Percentiles rank a stretch among this genome's conserved stretches.
Evolutionary conservation across 2,113 vertebrate species (phyloP).

Genomic region (Mus spicilegus): DNA sequence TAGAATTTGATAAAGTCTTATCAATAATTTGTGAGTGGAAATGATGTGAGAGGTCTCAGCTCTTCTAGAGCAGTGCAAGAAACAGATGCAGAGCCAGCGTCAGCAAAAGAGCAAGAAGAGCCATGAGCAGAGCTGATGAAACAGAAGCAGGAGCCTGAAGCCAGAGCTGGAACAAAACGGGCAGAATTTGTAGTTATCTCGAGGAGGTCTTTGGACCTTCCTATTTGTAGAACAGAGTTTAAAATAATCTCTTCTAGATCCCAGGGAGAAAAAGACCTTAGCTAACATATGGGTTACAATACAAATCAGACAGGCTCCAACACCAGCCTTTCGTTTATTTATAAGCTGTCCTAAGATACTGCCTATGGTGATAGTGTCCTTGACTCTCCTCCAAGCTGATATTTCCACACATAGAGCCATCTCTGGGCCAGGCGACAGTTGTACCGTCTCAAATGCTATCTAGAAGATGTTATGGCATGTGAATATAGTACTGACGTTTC

Average conservation of each 20-base stretch:
- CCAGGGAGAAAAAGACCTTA: not conserved
- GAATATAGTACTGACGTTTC: not conserved
- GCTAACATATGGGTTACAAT: slow-evolving; percentile 31
- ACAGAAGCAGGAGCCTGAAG: not conserved
- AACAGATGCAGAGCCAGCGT: not conserved
- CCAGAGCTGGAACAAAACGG: not conserved
- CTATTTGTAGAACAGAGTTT: slow-evolving; percentile 27
- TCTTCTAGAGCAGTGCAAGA: not conserved
- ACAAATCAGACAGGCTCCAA: not conserved
- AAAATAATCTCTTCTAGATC: slow-evolving; percentile 14
- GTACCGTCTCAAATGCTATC: slow-evolving; percentile 34
- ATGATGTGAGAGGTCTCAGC: slow-evolving; percentile 24
- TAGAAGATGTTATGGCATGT: slow-evolving; percentile 7
- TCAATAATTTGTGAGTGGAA: not conserved
- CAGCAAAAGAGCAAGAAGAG: slow-evolving; percentile 11
- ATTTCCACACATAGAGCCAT: slow-evolving; percentile 16
- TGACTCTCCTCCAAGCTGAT: slow-evolving; percentile 49
- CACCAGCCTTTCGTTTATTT: not conserved
- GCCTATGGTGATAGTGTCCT: not conserved
- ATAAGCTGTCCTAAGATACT: not conserved
- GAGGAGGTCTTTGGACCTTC: slow-evolving; percentile 13
- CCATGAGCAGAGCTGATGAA: not conserved
- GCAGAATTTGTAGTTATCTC: slow-evolving; percentile 17
- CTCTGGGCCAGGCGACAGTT: not conserved
- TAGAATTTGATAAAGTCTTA: slow-evolving; percentile 13